Conservation (phyloP, 2,113 vertebrate genomes). For the Lamprotornis superbus region DNA sequence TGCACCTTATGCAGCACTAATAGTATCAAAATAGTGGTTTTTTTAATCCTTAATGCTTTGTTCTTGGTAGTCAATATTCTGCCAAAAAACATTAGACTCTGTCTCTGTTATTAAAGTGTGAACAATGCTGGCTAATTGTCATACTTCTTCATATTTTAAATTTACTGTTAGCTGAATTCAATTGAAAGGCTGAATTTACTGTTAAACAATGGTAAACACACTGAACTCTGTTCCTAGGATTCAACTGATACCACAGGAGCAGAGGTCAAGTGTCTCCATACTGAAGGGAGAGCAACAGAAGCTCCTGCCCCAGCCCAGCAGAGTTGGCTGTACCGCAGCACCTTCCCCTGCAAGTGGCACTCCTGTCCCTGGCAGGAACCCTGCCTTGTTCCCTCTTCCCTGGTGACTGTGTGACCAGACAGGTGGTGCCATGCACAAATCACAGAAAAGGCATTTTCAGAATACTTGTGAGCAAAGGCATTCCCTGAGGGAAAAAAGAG, state of each 20-base stretch:
- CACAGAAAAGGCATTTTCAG: not conserved
- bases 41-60: not conserved
- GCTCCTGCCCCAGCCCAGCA: not conserved
- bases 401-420: not conserved
- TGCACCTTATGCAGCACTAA: not conserved
- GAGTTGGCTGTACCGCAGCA: not conserved
- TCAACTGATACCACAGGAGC: not conserved
- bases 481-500: not conserved
- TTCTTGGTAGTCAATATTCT: not conserved
- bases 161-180: not conserved
- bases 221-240: not conserved
- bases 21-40: not conserved
- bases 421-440: not conserved
- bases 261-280: not conserved
- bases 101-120: not conserved
- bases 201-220: not conserved
- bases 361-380: not conserved
- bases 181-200: not conserved
- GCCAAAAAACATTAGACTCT: not conserved
- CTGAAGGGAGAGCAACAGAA: not conserved
- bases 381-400: not conserved
- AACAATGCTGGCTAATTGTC: not conserved
- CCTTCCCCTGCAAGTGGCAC: not conserved
- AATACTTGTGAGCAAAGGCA: not conserved
- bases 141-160: not conserved